Conservation (phyloP, 2,797 vertebrate genomes). For the Hydrophis major region DNA sequence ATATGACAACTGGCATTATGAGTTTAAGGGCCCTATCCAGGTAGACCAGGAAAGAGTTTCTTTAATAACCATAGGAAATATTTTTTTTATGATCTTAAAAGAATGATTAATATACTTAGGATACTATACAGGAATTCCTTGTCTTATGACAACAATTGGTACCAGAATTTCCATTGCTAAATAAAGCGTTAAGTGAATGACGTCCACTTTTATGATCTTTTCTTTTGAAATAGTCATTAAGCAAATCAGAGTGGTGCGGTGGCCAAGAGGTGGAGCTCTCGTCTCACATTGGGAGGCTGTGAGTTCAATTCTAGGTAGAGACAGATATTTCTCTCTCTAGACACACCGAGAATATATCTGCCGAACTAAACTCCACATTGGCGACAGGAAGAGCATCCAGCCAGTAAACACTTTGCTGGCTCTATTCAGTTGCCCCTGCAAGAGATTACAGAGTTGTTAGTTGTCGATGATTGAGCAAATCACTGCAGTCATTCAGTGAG, state of each 20-base stretch:
- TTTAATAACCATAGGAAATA: neutral
- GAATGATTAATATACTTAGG: fast-evolving
- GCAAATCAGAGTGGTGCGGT: too few relatives aligned
- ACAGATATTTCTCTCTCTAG: too few relatives aligned
- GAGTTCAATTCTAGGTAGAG: too few relatives aligned
- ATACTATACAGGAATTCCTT: neutral
- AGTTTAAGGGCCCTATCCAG: neutral
- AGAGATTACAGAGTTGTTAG: too few relatives aligned
- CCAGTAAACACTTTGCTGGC: too few relatives aligned
- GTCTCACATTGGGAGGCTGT: too few relatives aligned
- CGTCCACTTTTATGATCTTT: neutral
- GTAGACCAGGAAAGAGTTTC: neutral
- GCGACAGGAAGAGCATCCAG: too few relatives aligned
- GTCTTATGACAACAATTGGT: neutral
- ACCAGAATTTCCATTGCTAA: too few relatives aligned
- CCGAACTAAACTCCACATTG: too few relatives aligned
- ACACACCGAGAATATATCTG: too few relatives aligned
- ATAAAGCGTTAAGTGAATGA: neutral
- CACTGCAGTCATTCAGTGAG: neutral
- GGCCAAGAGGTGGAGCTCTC: too few relatives aligned
- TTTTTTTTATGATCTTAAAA: neutral
- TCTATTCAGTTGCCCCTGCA: too few relatives aligned
- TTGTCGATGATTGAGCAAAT: neutral
- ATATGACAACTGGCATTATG: neutral
- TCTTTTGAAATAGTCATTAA: neutral